phyloP scores from a whole-genome alignment of 2,113 vertebrate genomes.

The Myocastor coypus region DNA sequence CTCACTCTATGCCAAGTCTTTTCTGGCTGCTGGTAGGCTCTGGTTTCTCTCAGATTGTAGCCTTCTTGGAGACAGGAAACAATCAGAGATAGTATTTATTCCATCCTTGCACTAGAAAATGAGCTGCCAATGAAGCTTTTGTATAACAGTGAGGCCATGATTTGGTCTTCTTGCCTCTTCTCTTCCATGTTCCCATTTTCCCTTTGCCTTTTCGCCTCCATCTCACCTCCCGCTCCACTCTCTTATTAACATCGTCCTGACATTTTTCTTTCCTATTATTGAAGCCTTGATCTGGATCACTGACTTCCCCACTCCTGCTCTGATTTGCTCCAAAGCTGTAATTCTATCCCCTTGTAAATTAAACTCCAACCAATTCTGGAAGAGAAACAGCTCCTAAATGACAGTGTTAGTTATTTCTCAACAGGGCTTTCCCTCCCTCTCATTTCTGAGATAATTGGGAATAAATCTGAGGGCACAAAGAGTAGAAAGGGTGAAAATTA shows the following conservation, averaged over 20 bases:
- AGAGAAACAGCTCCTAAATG: slow-evolving; percentile 47
- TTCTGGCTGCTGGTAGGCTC: neutral
- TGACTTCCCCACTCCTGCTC: neutral
- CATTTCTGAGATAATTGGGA: slow-evolving; percentile 44
- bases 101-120: neutral
- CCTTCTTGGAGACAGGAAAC: neutral
- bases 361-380: slow-evolving; percentile 25
- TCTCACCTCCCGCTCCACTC: neutral
- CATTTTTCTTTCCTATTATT: slow-evolving; percentile 15
- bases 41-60: rapidly evolving
- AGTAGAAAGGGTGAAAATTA: slow-evolving; percentile 19
- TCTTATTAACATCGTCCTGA: slow-evolving; percentile 45
- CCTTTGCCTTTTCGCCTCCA: too few relatives aligned
- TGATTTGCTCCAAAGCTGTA: slow-evolving; percentile 44
- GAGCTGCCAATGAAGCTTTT: neutral
- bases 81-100: neutral
- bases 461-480: slow-evolving; percentile 34
- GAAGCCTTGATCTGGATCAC: neutral
- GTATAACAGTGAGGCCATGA: neutral
- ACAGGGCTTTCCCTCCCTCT: neutral
- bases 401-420: slow-evolving; percentile 17
- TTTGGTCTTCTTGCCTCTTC: neutral
- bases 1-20: neutral
- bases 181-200: rapidly evolving
- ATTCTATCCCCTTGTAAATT: slow-evolving; percentile 59